A percentile compares a stretch with the other conserved stretches of the same genome.
These are phyloP conservation scores for Cryptophagus acutangulus DNA, from an alignment of 2,888 invertebrate genomes.

Conservation along the genomic window DNA sequence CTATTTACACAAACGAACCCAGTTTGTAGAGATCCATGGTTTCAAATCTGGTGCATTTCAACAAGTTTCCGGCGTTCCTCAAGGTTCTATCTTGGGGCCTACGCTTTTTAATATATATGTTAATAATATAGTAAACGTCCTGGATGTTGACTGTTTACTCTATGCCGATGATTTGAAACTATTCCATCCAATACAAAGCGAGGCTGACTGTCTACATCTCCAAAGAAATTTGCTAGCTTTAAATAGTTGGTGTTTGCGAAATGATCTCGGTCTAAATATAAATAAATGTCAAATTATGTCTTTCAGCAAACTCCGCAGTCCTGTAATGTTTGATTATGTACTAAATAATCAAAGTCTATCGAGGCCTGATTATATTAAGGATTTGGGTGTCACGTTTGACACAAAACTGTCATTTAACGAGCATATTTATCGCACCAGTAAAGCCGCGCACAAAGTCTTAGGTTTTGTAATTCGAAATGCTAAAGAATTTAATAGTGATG, in stretches of 20 bases:
- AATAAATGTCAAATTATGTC: slow-evolving; percentile 5
- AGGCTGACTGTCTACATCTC: slow-evolving; percentile 2
- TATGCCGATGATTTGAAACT: slow-evolving; percentile 7
- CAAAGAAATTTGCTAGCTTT: slow-evolving; percentile 4
- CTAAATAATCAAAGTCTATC: too few species aligned
- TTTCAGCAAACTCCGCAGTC: too few species aligned
- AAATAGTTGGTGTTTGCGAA: slow-evolving; percentile 2
- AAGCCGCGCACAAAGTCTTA: too few species aligned
- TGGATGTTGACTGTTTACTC: not conserved
- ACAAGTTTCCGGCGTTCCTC: slow-evolving; percentile 7
- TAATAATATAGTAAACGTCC: too few species aligned
- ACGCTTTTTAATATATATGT: slow-evolving; percentile 1
- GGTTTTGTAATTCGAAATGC: too few species aligned
- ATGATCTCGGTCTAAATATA: slow-evolving; percentile 7
- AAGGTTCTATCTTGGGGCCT: slow-evolving; percentile 10
- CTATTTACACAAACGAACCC: not conserved
- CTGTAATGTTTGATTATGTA: too few species aligned
- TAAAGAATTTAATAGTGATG: too few species aligned
- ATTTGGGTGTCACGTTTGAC: too few species aligned
- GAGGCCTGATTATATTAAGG: too few species aligned
- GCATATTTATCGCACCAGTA: too few species aligned
- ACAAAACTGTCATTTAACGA: too few species aligned
- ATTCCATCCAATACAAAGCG: not conserved
- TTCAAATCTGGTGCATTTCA: not conserved
- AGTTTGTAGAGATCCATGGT: not conserved